Percentiles rank a stretch among this genome's conserved stretches.
These are phyloP conservation scores for Pandemis cinnamomeana DNA, from an alignment of 2,888 invertebrate genomes.

Conservation along the genomic window DNA sequence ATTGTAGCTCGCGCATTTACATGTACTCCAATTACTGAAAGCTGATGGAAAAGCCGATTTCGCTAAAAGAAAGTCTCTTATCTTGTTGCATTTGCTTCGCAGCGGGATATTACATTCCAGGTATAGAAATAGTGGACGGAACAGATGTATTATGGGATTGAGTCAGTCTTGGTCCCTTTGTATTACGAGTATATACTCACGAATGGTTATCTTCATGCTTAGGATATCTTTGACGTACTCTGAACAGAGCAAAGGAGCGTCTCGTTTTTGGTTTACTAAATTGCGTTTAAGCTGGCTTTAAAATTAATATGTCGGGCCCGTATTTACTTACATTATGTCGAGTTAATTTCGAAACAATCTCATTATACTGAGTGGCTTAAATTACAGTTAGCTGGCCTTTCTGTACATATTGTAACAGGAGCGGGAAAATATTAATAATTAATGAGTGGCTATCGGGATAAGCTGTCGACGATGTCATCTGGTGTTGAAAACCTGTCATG, in stretches of 20 bases:
- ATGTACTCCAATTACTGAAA: slow-evolving; percentile 29
- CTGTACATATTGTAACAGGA: neutral
- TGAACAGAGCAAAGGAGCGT: slow-evolving; percentile 14
- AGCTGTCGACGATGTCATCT: slow-evolving; percentile 9
- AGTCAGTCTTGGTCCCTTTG: neutral
- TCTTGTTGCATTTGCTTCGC: slow-evolving; percentile 23
- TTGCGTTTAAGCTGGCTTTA: slow-evolving; percentile 29
- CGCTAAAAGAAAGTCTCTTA: slow-evolving; percentile 5
- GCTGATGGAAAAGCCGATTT: slow-evolving; percentile 15
- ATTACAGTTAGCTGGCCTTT: neutral
- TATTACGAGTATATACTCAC: slow-evolving; percentile 14
- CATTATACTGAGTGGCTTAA: neutral
- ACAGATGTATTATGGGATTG: neutral
- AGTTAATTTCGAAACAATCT: slow-evolving; percentile 10
- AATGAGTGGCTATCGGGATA: slow-evolving; percentile 14
- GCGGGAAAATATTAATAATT: neutral
- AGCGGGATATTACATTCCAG: slow-evolving; percentile 3
- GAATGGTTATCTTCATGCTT: neutral
- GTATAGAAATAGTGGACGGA: neutral
- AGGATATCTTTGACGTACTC: slow-evolving; percentile 17
- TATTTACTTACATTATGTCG: neutral
- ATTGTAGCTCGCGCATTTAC: neutral
- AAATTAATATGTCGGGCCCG: slow-evolving; percentile 24
- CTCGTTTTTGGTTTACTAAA: slow-evolving; percentile 32
- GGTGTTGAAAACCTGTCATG: slow-evolving; percentile 10